These are phyloP conservation scores for Apoda limacodes DNA, from an alignment of 2,888 invertebrate genomes.

Conservation along the genomic window DNA sequence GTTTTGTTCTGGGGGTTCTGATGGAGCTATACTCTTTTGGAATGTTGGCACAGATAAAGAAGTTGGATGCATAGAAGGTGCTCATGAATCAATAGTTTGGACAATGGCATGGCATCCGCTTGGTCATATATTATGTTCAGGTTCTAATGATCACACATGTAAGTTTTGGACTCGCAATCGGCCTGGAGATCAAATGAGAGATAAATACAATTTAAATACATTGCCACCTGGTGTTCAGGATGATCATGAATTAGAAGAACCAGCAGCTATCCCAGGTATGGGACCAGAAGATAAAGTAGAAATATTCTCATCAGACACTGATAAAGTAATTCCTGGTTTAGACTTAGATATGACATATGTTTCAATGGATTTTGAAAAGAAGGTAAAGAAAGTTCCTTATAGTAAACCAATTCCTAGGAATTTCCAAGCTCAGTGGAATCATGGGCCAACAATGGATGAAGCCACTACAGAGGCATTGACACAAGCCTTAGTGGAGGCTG, in stretches of 20 bases:
- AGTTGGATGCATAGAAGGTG: constrained; percentile 97
- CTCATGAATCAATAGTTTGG: constrained; percentile 99
- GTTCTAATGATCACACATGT: constrained; percentile 99
- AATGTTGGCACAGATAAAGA: constrained; percentile 98
- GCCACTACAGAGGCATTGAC: constrained; percentile 72
- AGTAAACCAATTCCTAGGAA: constrained; percentile 96
- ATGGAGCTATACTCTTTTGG: constrained; percentile 99
- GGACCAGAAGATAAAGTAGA: constrained; percentile 96
- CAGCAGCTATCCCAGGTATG: constrained; percentile 93
- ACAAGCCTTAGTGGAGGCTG: constrained; percentile 79
- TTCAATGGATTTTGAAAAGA: constrained; percentile 77
- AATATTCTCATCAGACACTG: constrained; percentile 70
- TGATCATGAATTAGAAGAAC: constrained; percentile 75
- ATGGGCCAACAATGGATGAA: constrained; percentile 72
- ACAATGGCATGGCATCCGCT: constrained; percentile 99
- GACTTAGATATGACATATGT: constrained; percentile 79
- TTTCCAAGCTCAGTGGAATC: constrained; percentile 98
- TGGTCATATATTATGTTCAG: constrained; percentile 98
- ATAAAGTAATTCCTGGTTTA: constrained; percentile 85
- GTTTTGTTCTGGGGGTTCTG: constrained; percentile 98
- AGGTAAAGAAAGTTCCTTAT: constrained; percentile 89
- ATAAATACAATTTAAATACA: constrained; percentile 96
- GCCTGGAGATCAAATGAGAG: constrained; percentile 98
- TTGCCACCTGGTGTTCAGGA: constrained; percentile 81
- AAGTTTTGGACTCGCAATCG: constrained; percentile 99